Evolutionary conservation across 1,140 invertebrate genomes (phyloP), one percentile per base, ranked within the genome.

Genomic region (Achroia grisella): DNA sequence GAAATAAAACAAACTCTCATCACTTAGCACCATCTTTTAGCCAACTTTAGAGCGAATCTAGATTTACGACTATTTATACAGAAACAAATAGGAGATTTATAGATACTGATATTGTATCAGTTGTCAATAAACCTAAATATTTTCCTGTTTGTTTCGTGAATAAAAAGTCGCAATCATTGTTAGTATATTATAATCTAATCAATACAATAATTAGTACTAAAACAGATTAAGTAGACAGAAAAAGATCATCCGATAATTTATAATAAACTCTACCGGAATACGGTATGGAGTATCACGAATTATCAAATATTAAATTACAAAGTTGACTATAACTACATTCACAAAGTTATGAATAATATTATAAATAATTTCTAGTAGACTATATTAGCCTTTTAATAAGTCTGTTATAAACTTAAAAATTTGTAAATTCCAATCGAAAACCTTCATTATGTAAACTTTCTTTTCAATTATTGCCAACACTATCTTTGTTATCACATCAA

Each of bases 11-110:
- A 14, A 15, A 17, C 44, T 37, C 52, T 48, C 43, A 39, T 60
- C 54, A 48, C 48, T 60, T 70, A 68, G 70, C 70, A 73, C 65
- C 67, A 70, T 67, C 48, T 42, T 37, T 51, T 48, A 41, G 34
- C 36, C 29, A 30, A 39, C 36, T 39, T 47, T 37, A 48, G 39
- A 48, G 45, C 45, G 32, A 12, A 17, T 35, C 11, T 14, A 34
- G 8, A 41, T n/a, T n/a, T 14, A 42, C 39, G 41, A 48, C 39
- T 6, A 17, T 48, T 36, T 29, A 42, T 41, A 39, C 30, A 23
- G 17, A 44, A 41, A 31, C 1, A 31, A n/a, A 9, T 10, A 2
- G 1, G 9, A 31, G 3, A 2, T 31, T 31, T 31, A 4, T 31
- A n/a, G n/a, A n/a, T n/a, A n/a, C n/a, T n/a, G n/a, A n/a, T n/a